phyloP scores from a whole-genome alignment of 2,888 invertebrate species.

The Ormyrus pomaceus region DNA sequence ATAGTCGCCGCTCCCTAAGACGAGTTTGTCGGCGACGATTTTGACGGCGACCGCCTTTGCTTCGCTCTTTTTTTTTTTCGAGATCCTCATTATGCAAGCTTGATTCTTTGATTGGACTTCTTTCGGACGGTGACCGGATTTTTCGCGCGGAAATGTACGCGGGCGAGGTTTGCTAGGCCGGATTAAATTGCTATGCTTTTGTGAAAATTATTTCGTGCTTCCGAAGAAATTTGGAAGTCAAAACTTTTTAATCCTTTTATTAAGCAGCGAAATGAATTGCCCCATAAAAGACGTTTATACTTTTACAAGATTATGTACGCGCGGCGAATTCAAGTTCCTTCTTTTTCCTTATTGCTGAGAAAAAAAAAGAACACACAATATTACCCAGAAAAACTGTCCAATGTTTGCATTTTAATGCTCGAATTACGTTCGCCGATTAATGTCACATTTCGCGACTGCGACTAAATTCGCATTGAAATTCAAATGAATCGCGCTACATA shows the following conservation, averaged over 20 bases:
- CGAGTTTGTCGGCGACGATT: conserved; percentile 25
- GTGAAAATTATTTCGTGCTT: no score
- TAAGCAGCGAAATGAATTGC: no score
- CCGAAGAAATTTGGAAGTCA: no score
- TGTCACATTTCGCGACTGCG: neutral
- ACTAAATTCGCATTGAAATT: conserved; percentile 38
- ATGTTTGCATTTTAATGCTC: conserved; percentile 5
- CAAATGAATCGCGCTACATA: conserved; percentile 26
- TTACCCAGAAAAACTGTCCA: neutral
- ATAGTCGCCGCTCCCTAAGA: neutral
- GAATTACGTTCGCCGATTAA: conserved; percentile 39
- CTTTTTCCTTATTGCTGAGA: no score
- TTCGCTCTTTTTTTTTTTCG: neutral
- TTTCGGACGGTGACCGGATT: neutral
- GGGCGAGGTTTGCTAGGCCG: neutral
- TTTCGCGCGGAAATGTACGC: neutral
- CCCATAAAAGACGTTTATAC: neutral
- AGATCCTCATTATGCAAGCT: neutral
- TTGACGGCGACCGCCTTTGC: neutral
- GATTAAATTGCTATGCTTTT: neutral
- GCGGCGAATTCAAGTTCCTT: no score
- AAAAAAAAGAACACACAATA: neutral
- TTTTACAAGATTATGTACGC: neutral
- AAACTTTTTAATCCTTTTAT: neutral
- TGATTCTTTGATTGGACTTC: neutral